Base-by-base conservation (phyloP, 64 coral and sea anemone genomes). In the Exaiptasia diaphana region DNA sequence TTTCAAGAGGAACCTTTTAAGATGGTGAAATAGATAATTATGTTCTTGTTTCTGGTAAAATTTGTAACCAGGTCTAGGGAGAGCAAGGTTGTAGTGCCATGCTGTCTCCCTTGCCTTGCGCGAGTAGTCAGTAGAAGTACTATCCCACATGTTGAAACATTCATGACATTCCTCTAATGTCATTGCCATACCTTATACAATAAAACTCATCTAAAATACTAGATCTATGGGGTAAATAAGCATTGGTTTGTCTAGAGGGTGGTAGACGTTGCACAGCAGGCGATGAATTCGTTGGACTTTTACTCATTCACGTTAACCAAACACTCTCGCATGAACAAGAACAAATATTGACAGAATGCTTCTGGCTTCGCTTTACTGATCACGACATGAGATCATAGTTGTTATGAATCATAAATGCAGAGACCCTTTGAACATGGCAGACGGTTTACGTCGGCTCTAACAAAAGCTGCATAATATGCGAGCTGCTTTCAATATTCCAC, bases 301-400 rank as follows among this genome's bases (percentile, higher is more conserved):
- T 65, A 17, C 61, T 65, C 38, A 65, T 65, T 65, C 61, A 65
- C 61, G 32, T 35, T 65, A 10, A 35, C 1, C 61, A 65, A 65
- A 65, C 61, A 65, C 61, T 26, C 61, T 65, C 8, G 30, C 38
- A 7, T 65, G 32, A 65, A 15, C 33, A 2, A 65, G 61, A 65
- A 65, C 61, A 65, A 65, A 65, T 65, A 65, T 65, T 65, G 61
- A 65, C 61, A 35, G 61, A 65, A 65, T 65, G 61, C 32, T 71
- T 18, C 28, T 30, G 35, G 67, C 41, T 44, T 38, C 67, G 41
- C 69, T 73, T 49, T 28, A 30, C 25, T 49, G 69, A 49, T 73
- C 69, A 73, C 69, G 69, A 10, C 44, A 73, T 31, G 44, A 42
- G 69, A 49, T 73, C 38, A 17, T 24, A 17, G 29, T 25, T 17